Conservation (phyloP, 2,797 vertebrate genomes). For the Tarsius wallacei region DNA sequence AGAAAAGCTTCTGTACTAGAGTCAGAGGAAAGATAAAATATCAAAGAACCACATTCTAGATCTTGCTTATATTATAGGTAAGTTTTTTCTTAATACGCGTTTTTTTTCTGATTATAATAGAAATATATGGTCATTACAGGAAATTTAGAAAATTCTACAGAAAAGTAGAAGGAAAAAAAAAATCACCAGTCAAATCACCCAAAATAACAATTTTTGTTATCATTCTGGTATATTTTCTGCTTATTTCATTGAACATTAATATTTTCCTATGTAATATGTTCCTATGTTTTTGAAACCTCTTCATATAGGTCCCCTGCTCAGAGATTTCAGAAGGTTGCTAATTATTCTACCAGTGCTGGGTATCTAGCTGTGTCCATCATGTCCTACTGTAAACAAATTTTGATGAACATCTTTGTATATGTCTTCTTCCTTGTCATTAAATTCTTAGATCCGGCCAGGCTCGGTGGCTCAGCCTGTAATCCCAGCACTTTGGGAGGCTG, state of each 20-base stretch:
- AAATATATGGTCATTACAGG: background rate
- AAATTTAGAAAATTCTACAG: background rate
- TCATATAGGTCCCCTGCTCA: background rate
- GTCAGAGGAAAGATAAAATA: background rate
- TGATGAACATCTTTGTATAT: background rate
- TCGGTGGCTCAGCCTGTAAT: too few species aligned
- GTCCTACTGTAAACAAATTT: background rate
- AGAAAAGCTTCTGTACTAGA: background rate
- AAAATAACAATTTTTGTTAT: background rate
- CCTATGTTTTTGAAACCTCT: background rate
- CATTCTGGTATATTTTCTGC: background rate
- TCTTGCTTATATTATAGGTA: background rate
- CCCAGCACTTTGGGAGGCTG: too few species aligned
- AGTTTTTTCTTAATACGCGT: background rate
- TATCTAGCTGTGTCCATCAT: background rate
- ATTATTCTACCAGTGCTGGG: background rate
- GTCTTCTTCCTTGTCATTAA: conserved; percentile 24
- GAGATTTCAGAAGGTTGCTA: background rate
- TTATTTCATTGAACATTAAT: background rate
- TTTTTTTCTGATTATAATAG: background rate
- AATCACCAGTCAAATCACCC: background rate
- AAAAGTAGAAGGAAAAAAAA: background rate
- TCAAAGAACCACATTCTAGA: background rate
- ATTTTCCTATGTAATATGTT: too few species aligned
- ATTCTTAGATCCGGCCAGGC: background rate